phyloP scores from a whole-genome alignment of 37 sponge, comb jelly and placozoan species.

The Amphimedon queenslandica region DNA sequence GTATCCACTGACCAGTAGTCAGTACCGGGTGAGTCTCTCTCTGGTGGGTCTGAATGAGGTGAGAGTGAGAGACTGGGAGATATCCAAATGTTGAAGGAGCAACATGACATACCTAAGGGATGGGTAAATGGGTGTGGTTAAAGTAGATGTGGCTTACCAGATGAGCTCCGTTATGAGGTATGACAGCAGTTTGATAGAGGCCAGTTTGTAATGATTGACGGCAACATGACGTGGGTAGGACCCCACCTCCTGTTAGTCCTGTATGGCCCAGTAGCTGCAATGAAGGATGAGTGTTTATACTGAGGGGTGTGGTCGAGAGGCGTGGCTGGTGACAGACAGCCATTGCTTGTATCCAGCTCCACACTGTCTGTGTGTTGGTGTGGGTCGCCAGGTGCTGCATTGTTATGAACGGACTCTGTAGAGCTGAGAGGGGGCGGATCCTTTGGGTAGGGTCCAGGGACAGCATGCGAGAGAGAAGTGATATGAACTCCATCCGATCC shows the following conservation, averaged over 20 bases:
- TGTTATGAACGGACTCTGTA: conserved; percentile 81
- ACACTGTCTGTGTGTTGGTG: conserved; percentile 33
- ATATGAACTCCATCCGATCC: conserved; percentile 68
- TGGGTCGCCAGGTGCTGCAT: conserved; percentile 78
- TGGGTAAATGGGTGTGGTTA: no score
- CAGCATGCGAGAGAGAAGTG: conserved; percentile 47
- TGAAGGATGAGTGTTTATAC: conserved; percentile 4
- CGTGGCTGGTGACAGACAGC: conserved; percentile 26
- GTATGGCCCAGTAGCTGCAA: no score
- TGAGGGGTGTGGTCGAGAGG: background rate
- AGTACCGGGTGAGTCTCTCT: no score
- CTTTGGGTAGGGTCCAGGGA: conserved; percentile 61
- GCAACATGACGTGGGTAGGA: no score
- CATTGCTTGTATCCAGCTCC: conserved; percentile 58
- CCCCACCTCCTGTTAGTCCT: no score
- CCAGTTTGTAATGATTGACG: no score
- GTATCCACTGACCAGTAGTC: no score
- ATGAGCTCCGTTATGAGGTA: no score
- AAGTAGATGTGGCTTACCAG: no score
- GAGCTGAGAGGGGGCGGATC: conserved; percentile 35
- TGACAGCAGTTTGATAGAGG: no score
- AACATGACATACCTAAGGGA: conserved; percentile 3
- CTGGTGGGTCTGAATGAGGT: no score
- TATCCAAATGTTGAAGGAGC: conserved; percentile 6
- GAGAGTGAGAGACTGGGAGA: conserved; percentile 1